Evolutionary conservation across 2,797 vertebrate species (phyloP).

Genomic region (Gorsachius magnificus): DNA sequence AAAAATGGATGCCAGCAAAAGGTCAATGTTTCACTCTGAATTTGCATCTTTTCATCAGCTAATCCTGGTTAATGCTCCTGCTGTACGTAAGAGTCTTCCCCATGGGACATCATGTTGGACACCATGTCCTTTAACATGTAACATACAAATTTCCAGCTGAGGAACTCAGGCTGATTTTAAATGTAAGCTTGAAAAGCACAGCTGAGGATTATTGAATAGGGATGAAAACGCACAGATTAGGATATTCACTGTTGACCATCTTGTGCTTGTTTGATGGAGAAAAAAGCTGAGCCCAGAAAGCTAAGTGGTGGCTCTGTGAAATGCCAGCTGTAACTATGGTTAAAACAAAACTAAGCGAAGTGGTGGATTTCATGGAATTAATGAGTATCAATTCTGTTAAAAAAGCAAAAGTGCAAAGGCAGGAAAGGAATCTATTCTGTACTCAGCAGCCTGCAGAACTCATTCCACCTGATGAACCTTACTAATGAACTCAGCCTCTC

Average conservation of each 20-base stretch:
- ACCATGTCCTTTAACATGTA: background rate
- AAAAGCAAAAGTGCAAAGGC: background rate
- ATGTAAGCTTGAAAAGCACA: background rate
- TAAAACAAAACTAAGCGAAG: background rate
- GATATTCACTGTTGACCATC: background rate
- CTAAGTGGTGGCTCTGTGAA: background rate
- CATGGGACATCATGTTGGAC: background rate
- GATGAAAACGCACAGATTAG: background rate
- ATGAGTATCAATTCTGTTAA: background rate
- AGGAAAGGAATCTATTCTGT: background rate
- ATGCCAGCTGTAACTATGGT: background rate
- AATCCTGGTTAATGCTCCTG: background rate
- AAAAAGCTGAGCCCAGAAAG: background rate
- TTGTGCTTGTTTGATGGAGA: background rate
- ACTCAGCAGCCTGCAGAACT: background rate
- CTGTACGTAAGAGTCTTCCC: background rate
- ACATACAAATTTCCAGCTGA: background rate
- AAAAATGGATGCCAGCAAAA: background rate
- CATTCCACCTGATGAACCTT: background rate
- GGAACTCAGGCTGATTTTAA: background rate
- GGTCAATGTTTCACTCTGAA: background rate
- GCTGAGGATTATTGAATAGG: background rate
- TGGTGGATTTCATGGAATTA: background rate
- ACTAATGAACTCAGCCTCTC: background rate
- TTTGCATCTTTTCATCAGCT: background rate